Evolutionary conservation across 2,113 vertebrate genomes (phyloP).

Genomic region (Centrocercus urophasianus): DNA sequence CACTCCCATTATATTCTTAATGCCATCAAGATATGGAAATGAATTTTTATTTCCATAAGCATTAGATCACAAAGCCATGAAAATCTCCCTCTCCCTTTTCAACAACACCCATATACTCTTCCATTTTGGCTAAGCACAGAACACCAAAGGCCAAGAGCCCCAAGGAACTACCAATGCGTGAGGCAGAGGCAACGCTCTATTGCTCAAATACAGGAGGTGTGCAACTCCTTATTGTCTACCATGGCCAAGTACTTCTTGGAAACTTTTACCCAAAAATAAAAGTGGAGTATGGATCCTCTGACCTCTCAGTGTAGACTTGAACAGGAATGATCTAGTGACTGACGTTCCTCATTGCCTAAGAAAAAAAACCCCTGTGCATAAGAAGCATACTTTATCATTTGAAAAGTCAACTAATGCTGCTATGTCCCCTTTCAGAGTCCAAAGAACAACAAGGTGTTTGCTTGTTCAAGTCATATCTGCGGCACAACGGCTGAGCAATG

Average conservation of each 20-base stretch:
- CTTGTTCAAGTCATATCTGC: not conserved
- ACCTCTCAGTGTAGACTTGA: not conserved
- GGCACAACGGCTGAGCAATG: not conserved
- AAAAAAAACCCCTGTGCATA: not conserved
- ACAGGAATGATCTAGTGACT: not conserved
- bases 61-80: conserved; percentile 55
- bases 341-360: not conserved
- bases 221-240: not conserved
- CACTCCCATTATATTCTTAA: not conserved
- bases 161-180: not conserved
- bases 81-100: conserved; percentile 43
- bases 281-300: not conserved
- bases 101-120: not conserved
- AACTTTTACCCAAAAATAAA: not conserved
- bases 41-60: conserved; percentile 32
- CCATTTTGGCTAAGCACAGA: not conserved
- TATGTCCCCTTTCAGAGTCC: not conserved
- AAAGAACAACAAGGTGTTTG: not conserved
- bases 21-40: not conserved
- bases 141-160: not conserved
- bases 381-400: not conserved
- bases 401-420: not conserved
- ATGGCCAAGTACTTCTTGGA: not conserved
- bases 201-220: not conserved
- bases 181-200: not conserved